Evolutionary conservation across 23 tunicate genomes (phyloP), one percentile per base, ranked within the genome.

Genomic region (Botrylloides violaceus): DNA sequence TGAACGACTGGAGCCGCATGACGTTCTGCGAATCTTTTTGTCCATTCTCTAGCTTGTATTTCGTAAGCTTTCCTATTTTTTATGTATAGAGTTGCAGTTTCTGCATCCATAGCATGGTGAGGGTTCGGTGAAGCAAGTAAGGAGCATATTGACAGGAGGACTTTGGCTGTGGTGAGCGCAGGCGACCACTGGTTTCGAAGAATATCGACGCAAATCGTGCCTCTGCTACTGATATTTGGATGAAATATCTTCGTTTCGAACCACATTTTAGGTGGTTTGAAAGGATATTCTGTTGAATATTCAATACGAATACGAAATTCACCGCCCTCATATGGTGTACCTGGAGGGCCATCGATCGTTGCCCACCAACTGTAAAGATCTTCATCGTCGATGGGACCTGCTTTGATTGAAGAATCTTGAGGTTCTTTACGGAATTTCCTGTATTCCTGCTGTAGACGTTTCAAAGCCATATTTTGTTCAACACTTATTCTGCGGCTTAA

Each of bases 261-360:
- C 7, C 35, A 58, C 3, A 79, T 34, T 70, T 58, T 70, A 3
- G 83, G 83, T 4, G 83, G 76, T 34, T 58, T 68, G 68, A 79
- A 79, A 23, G 83, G 83, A 59, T 79, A 79, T 39, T 79, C 76
- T 29, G 76, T 79, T 33, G 76, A 68, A 70, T 34, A 70, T 1
- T 55, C 22, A 30, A 79, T 36, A 25, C 39, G 4, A 2, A 79
- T 25, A 20, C 7, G 58, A 38, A 79, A 79, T 3, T 36, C 1
- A 1, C 76, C 76, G 32, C 49, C 58, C n/a, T 34, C 76, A 55
- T 79, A 79, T 3, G 83, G 83, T 4, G 76, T 53, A 56, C 23
- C 76, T 23, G 1, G 39, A 7, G 83, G 83, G 23, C 83, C 83
- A 1, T 31, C 38, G 18, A 79, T 68, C 9, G 32, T 28, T 2